Conservation (phyloP, 2,113 vertebrate species). For the Pelvicachromis taeniatus region DNA sequence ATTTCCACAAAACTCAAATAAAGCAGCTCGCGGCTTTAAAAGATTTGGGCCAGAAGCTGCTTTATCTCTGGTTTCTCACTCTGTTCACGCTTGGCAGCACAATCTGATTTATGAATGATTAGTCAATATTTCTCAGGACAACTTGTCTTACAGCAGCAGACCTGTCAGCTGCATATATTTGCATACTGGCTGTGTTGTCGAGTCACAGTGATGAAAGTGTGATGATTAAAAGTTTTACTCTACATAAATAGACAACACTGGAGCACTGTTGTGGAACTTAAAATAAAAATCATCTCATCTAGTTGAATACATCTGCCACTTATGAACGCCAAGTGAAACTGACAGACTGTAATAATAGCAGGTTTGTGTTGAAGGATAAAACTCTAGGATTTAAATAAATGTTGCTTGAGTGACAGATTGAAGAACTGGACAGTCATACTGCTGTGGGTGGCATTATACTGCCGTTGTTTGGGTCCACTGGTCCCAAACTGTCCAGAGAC, state of each 20-base stretch:
- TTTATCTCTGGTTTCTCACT: conserved; percentile 4
- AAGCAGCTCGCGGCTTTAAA: not conserved
- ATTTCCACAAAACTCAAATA: not conserved
- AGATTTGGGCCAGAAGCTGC: not conserved
- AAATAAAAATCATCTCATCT: not conserved
- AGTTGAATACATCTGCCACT: not conserved
- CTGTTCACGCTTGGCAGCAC: not conserved
- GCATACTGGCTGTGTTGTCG: not conserved
- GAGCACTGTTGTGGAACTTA: not conserved
- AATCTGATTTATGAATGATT: conserved; percentile 7
- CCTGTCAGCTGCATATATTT: conserved; percentile 16
- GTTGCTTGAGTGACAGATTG: not conserved
- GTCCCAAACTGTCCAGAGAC: not conserved
- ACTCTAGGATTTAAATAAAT: not conserved
- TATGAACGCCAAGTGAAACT: not conserved
- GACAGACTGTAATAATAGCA: not conserved
- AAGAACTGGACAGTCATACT: not conserved
- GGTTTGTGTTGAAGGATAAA: not conserved
- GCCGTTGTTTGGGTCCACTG: not conserved
- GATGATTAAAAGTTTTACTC: not conserved
- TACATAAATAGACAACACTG: not conserved
- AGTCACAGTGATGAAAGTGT: not conserved
- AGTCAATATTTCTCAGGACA: conserved; percentile 24
- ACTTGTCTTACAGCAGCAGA: not conserved
- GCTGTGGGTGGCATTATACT: not conserved